A percentile compares a stretch with the other conserved stretches of the same genome.
phyloP scores from a whole-genome alignment of 2,888 invertebrate genomes.

The Eudasyphora cyanicolor region DNA sequence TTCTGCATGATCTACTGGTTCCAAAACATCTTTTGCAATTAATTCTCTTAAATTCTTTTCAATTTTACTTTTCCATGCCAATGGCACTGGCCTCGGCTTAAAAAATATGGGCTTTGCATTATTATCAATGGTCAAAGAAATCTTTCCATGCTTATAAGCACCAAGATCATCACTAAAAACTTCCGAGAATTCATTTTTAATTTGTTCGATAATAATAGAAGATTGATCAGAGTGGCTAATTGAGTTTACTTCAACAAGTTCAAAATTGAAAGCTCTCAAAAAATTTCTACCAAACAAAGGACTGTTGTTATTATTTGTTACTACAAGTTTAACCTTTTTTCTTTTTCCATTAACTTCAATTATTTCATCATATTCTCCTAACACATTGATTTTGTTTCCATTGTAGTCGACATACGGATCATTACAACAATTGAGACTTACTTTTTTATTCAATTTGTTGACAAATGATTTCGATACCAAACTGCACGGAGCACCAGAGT shows the following conservation, averaged over 20 bases:
- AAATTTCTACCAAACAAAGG: constrained; percentile 51
- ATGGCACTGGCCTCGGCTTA: constrained; percentile 26
- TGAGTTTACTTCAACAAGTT: constrained; percentile 40
- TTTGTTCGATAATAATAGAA: constrained; percentile 27
- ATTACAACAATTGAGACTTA: too few species aligned
- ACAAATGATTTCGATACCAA: too few species aligned
- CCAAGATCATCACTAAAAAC: constrained; percentile 47
- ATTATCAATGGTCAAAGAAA: constrained; percentile 15
- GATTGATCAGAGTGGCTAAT: constrained; percentile 23
- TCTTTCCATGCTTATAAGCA: constrained; percentile 28
- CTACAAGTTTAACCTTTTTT: constrained; percentile 46
- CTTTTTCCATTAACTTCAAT: constrained; percentile 31
- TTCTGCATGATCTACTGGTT: too few species aligned
- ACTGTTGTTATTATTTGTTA: constrained; percentile 41
- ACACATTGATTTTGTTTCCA: constrained; percentile 31
- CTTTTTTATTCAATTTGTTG: too few species aligned
- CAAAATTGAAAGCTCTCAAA: constrained; percentile 44
- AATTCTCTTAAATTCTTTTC: constrained; percentile 37
- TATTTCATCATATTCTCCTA: constrained; percentile 28
- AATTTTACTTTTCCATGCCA: constrained; percentile 30
- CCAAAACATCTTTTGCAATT: constrained; percentile 33
- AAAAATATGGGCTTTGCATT: constrained; percentile 26
- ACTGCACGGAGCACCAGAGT: too few species aligned
- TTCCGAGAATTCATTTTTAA: too few species aligned
- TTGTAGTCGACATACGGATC: too few species aligned